Conservation (phyloP, 2,888 invertebrate species). For the Cyaniris semiargus region DNA sequence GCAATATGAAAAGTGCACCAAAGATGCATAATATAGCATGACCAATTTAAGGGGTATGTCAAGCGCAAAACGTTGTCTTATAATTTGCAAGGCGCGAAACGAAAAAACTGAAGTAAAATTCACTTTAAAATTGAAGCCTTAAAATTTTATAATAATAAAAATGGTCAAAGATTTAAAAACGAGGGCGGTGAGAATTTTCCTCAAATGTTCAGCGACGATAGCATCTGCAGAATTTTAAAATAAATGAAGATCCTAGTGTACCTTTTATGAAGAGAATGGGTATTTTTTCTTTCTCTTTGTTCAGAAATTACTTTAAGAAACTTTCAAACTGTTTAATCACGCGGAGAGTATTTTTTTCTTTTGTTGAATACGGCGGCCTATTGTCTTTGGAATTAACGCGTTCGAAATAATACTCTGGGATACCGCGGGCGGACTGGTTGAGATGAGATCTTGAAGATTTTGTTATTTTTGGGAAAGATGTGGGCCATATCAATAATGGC, state of each 20-base stretch:
- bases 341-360: conserved; percentile 36
- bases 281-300: conserved; percentile 28
- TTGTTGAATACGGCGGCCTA: conserved; percentile 33
- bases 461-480: too few relatives aligned
- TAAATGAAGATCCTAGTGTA: conserved; percentile 30
- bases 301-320: conserved; percentile 32
- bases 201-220: conserved; percentile 22
- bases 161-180: conserved; percentile 20
- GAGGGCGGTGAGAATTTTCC: conserved; percentile 2
- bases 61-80: not conserved
- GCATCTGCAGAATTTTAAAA: conserved; percentile 29
- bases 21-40: not conserved
- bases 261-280: conserved; percentile 26
- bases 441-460: not conserved
- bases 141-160: conserved; percentile 11
- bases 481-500: too few relatives aligned
- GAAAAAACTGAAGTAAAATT: not conserved
- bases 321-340: conserved; percentile 38
- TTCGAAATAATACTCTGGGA: not conserved
- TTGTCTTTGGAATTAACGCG: conserved; percentile 31
- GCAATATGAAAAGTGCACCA: too few relatives aligned
- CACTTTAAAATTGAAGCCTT: not conserved
- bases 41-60: not conserved
- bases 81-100: not conserved
- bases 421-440: too few relatives aligned